A percentile compares a stretch with the other conserved stretches of the same genome.
Conservation (phyloP, 37 sponge, comb jelly and placozoan species). For the Theonella swinhoei region DNA sequence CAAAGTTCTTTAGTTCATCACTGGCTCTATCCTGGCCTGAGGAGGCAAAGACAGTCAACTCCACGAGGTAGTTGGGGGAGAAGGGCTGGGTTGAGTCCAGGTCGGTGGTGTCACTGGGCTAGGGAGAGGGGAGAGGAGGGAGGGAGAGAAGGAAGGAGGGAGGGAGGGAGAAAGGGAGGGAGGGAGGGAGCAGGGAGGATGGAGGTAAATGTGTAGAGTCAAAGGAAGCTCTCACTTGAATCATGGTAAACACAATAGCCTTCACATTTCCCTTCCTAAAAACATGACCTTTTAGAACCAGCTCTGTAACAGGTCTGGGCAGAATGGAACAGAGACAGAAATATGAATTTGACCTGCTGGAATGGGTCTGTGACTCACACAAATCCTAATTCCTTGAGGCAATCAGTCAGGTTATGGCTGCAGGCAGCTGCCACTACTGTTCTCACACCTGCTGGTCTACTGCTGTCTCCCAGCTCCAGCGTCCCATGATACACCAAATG, state of each 20-base stretch:
- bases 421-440: slow-evolving; percentile 57
- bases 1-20: slow-evolving; percentile 58
- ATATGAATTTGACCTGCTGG: too few relatives aligned
- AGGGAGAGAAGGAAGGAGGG: neutral
- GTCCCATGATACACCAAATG: slow-evolving; percentile 69
- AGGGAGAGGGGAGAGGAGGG: too few relatives aligned
- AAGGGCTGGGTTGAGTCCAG: slow-evolving; percentile 28
- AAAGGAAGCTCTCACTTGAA: slow-evolving; percentile 32
- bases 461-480: slow-evolving; percentile 49
- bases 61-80: slow-evolving; percentile 67
- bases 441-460: slow-evolving; percentile 47
- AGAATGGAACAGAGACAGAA: too few relatives aligned
- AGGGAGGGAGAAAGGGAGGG: neutral
- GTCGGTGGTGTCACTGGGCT: too few relatives aligned
- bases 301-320: slow-evolving; percentile 45
- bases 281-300: slow-evolving; percentile 59
- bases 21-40: slow-evolving; percentile 74
- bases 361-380: slow-evolving; percentile 26
- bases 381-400: slow-evolving; percentile 78
- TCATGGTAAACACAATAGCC: slow-evolving; percentile 52
- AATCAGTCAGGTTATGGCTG: slow-evolving; percentile 51
- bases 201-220: neutral
- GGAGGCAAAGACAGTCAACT: slow-evolving; percentile 56
- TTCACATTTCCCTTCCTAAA: slow-evolving; percentile 71
- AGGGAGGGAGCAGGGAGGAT: too few relatives aligned